A percentile compares a stretch with the other conserved stretches of the same genome.
Conservation (phyloP, 2,797 vertebrate genomes). For the Eurystomus glaucurus region DNA sequence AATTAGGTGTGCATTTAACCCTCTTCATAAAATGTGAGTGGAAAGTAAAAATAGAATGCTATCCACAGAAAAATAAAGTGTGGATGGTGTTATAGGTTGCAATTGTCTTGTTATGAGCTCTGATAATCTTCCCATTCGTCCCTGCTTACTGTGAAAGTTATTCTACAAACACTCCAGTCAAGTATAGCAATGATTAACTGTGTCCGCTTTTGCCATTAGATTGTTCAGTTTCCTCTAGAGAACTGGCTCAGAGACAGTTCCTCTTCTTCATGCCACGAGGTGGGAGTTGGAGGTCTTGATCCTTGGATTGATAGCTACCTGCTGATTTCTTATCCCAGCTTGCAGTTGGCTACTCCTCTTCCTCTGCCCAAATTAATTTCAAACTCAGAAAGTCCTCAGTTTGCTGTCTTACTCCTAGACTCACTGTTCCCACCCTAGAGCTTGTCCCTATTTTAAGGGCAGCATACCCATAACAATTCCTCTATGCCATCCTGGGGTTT, state of each 20-base stretch:
- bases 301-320: not conserved
- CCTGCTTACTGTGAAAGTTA: not conserved
- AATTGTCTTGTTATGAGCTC: not conserved
- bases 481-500: not conserved
- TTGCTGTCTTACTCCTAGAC: not conserved
- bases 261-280: not conserved
- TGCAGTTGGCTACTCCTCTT: not conserved
- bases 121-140: not conserved
- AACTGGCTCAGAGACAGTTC: not conserved
- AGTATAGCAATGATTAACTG: not conserved
- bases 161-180: not conserved
- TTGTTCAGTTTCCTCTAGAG: not conserved
- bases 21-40: not conserved
- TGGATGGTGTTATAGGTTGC: not conserved
- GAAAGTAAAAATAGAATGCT: not conserved
- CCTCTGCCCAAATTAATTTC: not conserved
- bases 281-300: not conserved
- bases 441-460: not conserved
- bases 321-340: not conserved
- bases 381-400: not conserved
- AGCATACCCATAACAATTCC: not conserved
- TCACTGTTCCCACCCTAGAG: accelerated
- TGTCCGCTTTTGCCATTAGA: not conserved
- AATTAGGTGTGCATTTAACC: not conserved
- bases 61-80: not conserved